Evolutionary conservation across 2,113 vertebrate genomes (phyloP).

Genomic region (Amblyornis subalaris): DNA sequence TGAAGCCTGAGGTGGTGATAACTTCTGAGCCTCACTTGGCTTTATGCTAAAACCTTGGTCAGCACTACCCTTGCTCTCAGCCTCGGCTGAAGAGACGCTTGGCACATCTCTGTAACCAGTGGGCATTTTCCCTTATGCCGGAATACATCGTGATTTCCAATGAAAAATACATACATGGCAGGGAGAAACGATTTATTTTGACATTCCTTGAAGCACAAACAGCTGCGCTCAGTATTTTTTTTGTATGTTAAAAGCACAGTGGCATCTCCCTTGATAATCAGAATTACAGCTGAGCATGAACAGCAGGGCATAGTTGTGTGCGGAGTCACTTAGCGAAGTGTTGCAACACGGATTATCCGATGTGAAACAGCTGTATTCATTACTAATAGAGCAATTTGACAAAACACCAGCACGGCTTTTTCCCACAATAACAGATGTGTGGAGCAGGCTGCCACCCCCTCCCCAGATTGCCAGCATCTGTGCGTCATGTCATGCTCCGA

Average conservation of each 20-base stretch:
- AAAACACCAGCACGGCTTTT: slow-evolving; percentile 51
- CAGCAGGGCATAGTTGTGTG: slow-evolving; percentile 31
- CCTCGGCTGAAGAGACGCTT: background rate
- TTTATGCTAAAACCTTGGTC: background rate
- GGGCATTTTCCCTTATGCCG: background rate
- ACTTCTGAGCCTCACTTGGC: background rate
- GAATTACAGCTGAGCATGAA: slow-evolving; percentile 32
- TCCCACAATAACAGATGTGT: slow-evolving; percentile 58
- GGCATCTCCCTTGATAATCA: slow-evolving; percentile 55
- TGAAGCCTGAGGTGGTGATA: background rate
- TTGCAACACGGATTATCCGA: slow-evolving; percentile 49
- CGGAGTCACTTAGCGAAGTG: background rate
- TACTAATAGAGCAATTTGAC: slow-evolving; percentile 66
- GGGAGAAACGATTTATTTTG: slow-evolving; percentile 36
- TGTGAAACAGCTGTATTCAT: slow-evolving; percentile 68
- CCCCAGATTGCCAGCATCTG: slow-evolving; percentile 36
- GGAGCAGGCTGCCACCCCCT: background rate
- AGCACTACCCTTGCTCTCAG: background rate
- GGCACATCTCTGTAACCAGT: background rate
- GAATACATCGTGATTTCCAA: background rate
- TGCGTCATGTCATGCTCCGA: background rate
- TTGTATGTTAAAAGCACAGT: background rate
- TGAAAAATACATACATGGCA: background rate
- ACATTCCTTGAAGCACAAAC: slow-evolving; percentile 47
- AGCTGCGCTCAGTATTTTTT: slow-evolving; percentile 2